Base-by-base conservation (phyloP, 1,140 invertebrate genomes). In the Brachionus rotundiformis region DNA sequence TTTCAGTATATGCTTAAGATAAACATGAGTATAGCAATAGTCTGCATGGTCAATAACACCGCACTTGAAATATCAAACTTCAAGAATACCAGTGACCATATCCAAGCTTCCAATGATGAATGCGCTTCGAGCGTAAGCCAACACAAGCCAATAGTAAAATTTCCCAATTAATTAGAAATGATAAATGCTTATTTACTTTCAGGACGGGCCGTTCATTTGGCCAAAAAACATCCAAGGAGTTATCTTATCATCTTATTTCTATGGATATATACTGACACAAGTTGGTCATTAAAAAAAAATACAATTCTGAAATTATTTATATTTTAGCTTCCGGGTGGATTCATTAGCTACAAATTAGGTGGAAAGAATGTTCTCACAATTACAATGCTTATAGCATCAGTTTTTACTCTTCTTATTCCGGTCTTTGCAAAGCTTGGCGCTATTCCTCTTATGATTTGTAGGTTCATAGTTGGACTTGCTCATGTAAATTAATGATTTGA, bases 1-100 rank as follows among this genome's bases (percentile, higher is more conserved):
- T 83, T 81, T 61, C 76, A 85, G 86, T 95, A 95, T 89, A 93
- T 94, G 87, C 87, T 95, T 8, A 90, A 94, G 36, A 93, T 95
- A 2, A 95, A 95, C 88, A 89, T 95, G 13, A 94, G 93, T 79
- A 93, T 95, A 59, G 93, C 93, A 82, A 94, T 96, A 73, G 93
- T 95, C 10, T 93, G 92, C 82, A 95, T 95, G 94, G 89, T 90
- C 36, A 88, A 87, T 82, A 84, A 87, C 39, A 85, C 84, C 16
- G 84, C 84, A 10, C 61, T 77, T 16, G 31, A 10, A 39, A 23
- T 33, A n/a, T 25, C 59, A 19, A 33, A 31, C 23, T 33, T 59
- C 25, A 41, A 33, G 31, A 79, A 63, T 39, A 8, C 27, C 33
- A 49, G 3, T 54, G 75, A 16, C 1, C 8, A 6, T 77, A n/a